Evolutionary conservation across 2,113 vertebrate genomes (phyloP).

Genomic region (Athene cunicularia): DNA sequence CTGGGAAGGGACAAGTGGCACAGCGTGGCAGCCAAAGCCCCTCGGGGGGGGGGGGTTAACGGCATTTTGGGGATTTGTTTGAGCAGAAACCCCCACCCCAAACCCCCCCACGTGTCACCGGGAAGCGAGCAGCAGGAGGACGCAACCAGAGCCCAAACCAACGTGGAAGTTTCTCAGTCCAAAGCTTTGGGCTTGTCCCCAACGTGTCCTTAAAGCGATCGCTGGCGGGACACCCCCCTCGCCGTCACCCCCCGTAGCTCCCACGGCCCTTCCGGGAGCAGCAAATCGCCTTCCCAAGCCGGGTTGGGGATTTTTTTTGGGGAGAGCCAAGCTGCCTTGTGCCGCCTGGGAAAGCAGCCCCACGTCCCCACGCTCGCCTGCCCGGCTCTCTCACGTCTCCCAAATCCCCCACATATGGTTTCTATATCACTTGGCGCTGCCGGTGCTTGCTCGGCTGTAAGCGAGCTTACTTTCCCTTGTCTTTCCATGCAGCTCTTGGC

Average conservation of each 20-base stretch:
- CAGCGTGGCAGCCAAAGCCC: rapidly evolving
- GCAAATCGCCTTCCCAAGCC: rapidly evolving
- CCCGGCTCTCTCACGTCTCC: constrained; percentile 30
- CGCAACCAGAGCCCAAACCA: background rate
- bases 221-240: background rate
- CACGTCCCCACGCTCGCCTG: background rate
- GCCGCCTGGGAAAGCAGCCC: background rate
- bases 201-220: background rate
- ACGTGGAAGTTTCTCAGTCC: background rate
- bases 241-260: rapidly evolving
- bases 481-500: constrained; percentile 47
- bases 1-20: background rate
- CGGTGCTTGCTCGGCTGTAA: constrained; percentile 21
- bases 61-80: rapidly evolving
- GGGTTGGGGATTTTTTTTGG: background rate
- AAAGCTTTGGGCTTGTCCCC: background rate
- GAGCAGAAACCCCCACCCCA: background rate
- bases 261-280: rapidly evolving
- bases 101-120: rapidly evolving
- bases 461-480: constrained; percentile 50
- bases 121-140: background rate
- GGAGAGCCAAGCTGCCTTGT: background rate
- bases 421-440: constrained; percentile 54
- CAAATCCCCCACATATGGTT: constrained; percentile 58
- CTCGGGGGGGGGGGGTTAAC: rapidly evolving